These are phyloP conservation scores for Xestia sexstrigata DNA, from an alignment of 2,888 invertebrate species.

Conservation along the genomic window DNA sequence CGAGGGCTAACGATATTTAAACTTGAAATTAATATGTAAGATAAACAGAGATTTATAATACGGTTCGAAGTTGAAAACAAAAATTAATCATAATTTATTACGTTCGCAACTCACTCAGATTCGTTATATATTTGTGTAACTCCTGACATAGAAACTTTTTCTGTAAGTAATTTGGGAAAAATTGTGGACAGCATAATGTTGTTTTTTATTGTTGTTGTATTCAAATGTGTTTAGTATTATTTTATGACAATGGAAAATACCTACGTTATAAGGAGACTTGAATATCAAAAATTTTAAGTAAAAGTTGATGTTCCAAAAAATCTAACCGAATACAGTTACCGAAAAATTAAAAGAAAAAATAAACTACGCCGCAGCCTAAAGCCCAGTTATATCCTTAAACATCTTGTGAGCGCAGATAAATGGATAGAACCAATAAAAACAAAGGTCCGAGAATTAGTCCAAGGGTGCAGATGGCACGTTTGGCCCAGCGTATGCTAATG, in stretches of 20 bases:
- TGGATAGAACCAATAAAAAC: slow-evolving; percentile 31
- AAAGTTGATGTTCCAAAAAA: not conserved
- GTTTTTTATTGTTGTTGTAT: not conserved
- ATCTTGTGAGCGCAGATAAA: slow-evolving; percentile 19
- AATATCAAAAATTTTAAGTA: not conserved
- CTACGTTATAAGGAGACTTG: not conserved
- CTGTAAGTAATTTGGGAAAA: slow-evolving; percentile 6
- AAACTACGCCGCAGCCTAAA: not conserved
- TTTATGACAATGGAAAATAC: not conserved
- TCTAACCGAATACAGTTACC: not conserved
- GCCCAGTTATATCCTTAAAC: not conserved
- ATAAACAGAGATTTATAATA: slow-evolving; percentile 11
- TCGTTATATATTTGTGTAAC: slow-evolving; percentile 8
- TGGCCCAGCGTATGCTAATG: slow-evolving; percentile 78
- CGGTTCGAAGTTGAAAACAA: slow-evolving; percentile 6
- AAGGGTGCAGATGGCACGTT: slow-evolving; percentile 69
- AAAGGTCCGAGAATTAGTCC: slow-evolving; percentile 46
- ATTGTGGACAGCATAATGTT: not conserved
- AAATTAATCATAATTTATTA: slow-evolving; percentile 15
- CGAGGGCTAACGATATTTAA: not conserved
- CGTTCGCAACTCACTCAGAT: slow-evolving; percentile 5
- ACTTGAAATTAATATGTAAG: not conserved
- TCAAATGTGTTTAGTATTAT: too few relatives aligned
- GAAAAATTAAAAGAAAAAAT: not conserved
- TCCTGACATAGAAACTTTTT: not conserved